Percentiles rank a stretch among this genome's conserved stretches.
phyloP scores from a whole-genome alignment of 2,113 vertebrate genomes.

The Oostethus manadensis region DNA sequence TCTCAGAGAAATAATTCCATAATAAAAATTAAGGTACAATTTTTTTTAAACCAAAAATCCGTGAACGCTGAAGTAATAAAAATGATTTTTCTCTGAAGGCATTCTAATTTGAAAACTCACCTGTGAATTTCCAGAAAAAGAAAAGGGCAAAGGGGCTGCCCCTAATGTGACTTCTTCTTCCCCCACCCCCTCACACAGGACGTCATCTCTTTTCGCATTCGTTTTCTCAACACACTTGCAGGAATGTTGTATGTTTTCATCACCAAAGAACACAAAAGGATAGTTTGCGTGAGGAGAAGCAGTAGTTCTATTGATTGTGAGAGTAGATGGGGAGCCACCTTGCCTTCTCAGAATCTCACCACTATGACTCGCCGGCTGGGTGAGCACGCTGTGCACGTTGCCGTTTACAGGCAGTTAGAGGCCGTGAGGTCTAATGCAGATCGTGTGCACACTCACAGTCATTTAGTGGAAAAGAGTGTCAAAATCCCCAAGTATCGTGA shows the following conservation, averaged over 20 bases:
- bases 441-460: conserved; percentile 34
- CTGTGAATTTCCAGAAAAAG: conserved; percentile 57
- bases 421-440: conserved; percentile 18
- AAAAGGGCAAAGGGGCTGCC: conserved; percentile 22
- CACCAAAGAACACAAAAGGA: not conserved
- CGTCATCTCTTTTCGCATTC: conserved; percentile 7
- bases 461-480: conserved; percentile 46
- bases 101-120: conserved; percentile 2
- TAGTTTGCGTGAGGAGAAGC: conserved; percentile 4
- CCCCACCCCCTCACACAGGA: conserved; percentile 57
- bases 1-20: too few relatives aligned
- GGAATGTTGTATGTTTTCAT: conserved; percentile 12
- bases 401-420: not conserved
- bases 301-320: not conserved
- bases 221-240: conserved; percentile 14
- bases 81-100: too few relatives aligned
- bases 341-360: conserved; percentile 36
- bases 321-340: conserved; percentile 42
- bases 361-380: conserved; percentile 39
- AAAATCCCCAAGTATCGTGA: conserved; percentile 50
- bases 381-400: conserved; percentile 11
- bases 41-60: too few relatives aligned
- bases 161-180: conserved; percentile 39
- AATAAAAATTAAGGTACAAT: too few relatives aligned
- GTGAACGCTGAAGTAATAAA: too few relatives aligned